A percentile compares a stretch with the other conserved stretches of the same genome.
Evolutionary conservation across 1,140 invertebrate genomes (phyloP).

Genomic region (Leptoteleia sp.): DNA sequence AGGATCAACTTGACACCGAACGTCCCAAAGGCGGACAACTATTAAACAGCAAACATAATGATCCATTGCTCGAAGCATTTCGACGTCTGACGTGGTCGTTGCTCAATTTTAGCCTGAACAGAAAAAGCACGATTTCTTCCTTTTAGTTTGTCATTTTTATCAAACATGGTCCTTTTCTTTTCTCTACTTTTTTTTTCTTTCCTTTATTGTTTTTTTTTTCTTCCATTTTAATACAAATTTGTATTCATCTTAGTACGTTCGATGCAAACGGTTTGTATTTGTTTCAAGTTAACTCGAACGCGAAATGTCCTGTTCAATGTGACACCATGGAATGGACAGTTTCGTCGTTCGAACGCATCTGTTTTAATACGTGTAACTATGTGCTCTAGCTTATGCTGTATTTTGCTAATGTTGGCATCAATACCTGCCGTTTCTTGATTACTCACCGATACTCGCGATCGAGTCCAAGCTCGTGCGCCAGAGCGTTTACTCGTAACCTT

Average conservation of each 20-base stretch:
- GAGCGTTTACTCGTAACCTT: slow-evolving; percentile 15
- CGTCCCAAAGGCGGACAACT: too few relatives aligned
- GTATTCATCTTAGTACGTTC: slow-evolving; percentile 35
- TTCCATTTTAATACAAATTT: slow-evolving; percentile 29
- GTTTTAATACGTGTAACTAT: slow-evolving; percentile 67
- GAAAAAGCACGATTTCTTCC: slow-evolving; percentile 61
- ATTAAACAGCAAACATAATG: too few relatives aligned
- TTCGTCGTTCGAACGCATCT: slow-evolving; percentile 42
- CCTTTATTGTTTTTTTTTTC: background rate
- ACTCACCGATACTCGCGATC: slow-evolving; percentile 10
- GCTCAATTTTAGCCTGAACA: slow-evolving; percentile 22
- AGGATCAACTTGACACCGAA: background rate
- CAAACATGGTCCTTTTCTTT: too few relatives aligned
- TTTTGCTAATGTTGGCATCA: slow-evolving; percentile 65
- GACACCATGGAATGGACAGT: slow-evolving; percentile 12
- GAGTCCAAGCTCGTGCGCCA: slow-evolving; percentile 29
- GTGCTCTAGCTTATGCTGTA: slow-evolving; percentile 71
- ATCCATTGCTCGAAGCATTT: background rate
- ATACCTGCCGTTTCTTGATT: slow-evolving; percentile 53
- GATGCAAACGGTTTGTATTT: slow-evolving; percentile 26
- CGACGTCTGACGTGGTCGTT: slow-evolving; percentile 1
- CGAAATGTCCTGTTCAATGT: slow-evolving; percentile 3
- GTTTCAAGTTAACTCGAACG: slow-evolving; percentile 7
- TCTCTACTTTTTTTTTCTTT: background rate
- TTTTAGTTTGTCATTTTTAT: too few relatives aligned